Evolutionary conservation across 2,888 invertebrate genomes (phyloP).

Genomic region (Caenorhabditis japonica): DNA sequence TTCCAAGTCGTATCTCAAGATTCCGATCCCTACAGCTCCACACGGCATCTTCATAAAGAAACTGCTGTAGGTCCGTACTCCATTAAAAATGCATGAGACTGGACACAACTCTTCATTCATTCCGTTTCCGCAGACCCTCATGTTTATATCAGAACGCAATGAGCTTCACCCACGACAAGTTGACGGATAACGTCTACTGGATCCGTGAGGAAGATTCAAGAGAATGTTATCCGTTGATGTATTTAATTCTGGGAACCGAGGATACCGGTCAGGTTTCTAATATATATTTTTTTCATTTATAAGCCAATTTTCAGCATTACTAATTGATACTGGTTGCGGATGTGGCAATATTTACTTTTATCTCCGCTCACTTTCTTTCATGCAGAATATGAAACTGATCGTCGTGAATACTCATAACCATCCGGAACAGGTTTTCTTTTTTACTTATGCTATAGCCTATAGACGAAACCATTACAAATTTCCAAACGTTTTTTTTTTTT

Average conservation of each 20-base stretch:
- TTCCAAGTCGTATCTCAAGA: too few species aligned
- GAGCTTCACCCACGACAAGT: conserved; percentile 46
- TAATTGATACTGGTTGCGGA: conserved; percentile 67
- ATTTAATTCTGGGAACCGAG: conserved; percentile 56
- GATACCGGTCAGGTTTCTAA: conserved; percentile 54
- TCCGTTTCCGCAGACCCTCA: too few species aligned
- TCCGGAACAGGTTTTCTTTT: conserved; percentile 61
- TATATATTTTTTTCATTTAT: too few species aligned
- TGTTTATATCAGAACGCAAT: conserved; percentile 31
- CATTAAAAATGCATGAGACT: too few species aligned
- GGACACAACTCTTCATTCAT: too few species aligned
- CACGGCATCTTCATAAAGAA: too few species aligned
- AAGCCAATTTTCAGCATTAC: conserved; percentile 60
- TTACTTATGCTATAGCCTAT: too few species aligned
- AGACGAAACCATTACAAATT: too few species aligned
- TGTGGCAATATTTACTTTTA: conserved; percentile 66
- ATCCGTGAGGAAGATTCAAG: conserved; percentile 61
- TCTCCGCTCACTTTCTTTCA: conserved; percentile 53
- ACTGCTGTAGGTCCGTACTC: too few species aligned
- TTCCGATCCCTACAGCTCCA: too few species aligned
- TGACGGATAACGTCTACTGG: conserved; percentile 57
- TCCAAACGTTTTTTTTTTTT: not conserved
- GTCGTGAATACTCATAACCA: conserved; percentile 69
- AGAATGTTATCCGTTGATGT: conserved; percentile 56
- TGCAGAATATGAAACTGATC: conserved; percentile 58